These are phyloP conservation scores for Emesis russula DNA, from an alignment of 2,888 invertebrate genomes.

Conservation along the genomic window DNA sequence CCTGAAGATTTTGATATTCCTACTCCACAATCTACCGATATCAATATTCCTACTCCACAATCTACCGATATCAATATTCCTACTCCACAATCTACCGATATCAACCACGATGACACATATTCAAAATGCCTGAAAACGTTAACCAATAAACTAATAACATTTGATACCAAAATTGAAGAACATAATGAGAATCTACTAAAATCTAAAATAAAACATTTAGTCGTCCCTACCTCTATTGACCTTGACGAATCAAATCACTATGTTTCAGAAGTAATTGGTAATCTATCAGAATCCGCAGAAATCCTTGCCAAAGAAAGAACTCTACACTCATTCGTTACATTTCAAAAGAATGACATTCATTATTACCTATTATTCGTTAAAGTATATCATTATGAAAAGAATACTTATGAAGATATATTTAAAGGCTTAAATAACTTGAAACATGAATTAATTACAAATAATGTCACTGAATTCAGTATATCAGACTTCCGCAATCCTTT, in stretches of 20 bases:
- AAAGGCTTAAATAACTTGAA: neutral
- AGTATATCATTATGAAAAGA: conserved; percentile 42
- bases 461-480: conserved; percentile 45
- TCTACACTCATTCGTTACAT: neutral
- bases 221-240: conserved; percentile 86
- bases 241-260: conserved; percentile 86
- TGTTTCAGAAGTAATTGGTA: conserved; percentile 70
- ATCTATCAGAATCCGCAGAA: conserved; percentile 13
- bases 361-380: conserved; percentile 61
- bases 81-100: neutral
- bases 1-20: too few species aligned
- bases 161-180: conserved; percentile 23
- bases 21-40: too few species aligned
- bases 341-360: neutral
- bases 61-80: too few species aligned
- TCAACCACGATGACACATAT: neutral
- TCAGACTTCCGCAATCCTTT: conserved; percentile 52
- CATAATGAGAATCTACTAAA: conserved; percentile 9
- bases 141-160: conserved; percentile 3
- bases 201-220: conserved; percentile 4
- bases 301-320: conserved; percentile 42
- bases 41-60: too few species aligned
- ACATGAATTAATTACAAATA: conserved; percentile 19
- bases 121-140: conserved; percentile 14
- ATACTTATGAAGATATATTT: conserved; percentile 17